Base-by-base conservation (phyloP, 2,113 vertebrate genomes). In the Gymnogyps californianus region DNA sequence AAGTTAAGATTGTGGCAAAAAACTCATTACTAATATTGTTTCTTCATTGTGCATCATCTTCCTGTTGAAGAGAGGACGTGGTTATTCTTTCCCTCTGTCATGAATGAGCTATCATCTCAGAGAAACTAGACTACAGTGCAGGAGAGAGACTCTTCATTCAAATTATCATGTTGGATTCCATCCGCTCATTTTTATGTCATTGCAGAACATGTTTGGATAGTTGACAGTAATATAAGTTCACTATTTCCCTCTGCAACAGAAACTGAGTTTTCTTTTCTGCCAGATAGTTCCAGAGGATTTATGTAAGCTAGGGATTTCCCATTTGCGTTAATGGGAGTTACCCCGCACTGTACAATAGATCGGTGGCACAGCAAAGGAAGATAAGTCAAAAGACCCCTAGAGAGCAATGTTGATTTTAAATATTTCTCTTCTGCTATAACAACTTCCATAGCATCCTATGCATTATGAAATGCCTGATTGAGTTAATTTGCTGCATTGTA, bases 351-450 rank as follows among this genome's bases (percentile, higher is more conserved):
- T 38, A 92, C 70, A 89, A 58, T 46, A 79, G 54, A 96, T 84
- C 1, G 42, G 65, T 89, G 46, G 61, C 62, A 65, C 10, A 61
- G 34, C 7, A 19, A 79, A 72, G 24, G 36, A 82, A 79, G 74
- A 69, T 85, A 93, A 93, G 83, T 93, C 83, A 92, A 72, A 95
- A 91, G 81, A 93, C 10, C 81, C 77, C 87, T 84, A 69, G 94
- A 92, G 81, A 89, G 86, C 69, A 91, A 89, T 94, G 86, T 42
- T 95, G 77, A 79, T 96, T 95, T 96, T 72, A 95, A 92, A 67
- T 95, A 89, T 93, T 94, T 96, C 44, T 93, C 40, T 92, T 95
- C 84, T 87, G 14, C 71, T 91, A 11, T 87, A 86, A 80, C 70
- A 92, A 71, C 16, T 92, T 93, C 65, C 31, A 34, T 62, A 72